Evolutionary conservation across 1,140 invertebrate genomes (phyloP).

Genomic region (Drosophila pseudoobscura): DNA sequence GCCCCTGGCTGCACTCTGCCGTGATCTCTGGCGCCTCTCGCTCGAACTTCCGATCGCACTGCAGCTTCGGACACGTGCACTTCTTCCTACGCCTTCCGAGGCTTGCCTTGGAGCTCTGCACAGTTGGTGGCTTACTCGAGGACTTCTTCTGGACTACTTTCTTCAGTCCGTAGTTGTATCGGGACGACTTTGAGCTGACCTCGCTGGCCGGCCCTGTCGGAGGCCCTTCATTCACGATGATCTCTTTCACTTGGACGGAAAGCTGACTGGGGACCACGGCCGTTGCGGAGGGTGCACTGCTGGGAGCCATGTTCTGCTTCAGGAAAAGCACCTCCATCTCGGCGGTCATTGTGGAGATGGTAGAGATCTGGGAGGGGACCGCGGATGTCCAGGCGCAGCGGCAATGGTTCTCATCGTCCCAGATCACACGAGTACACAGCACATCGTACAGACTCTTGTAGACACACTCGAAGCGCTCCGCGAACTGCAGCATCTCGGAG

Average conservation of each 20-base stretch:
- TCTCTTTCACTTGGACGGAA: no score
- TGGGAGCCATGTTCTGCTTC: background rate
- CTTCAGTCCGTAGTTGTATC: constrained; percentile 14
- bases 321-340: constrained; percentile 53
- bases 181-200: constrained; percentile 13
- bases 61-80: constrained; percentile 50
- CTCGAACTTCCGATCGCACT: constrained; percentile 18
- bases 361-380: background rate
- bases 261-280: no score
- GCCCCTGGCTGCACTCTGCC: constrained; percentile 71
- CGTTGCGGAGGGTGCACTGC: constrained; percentile 10
- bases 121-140: background rate
- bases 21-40: constrained; percentile 39
- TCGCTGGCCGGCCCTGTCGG: no score
- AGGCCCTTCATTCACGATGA: no score
- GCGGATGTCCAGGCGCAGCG: background rate
- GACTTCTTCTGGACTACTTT: background rate
- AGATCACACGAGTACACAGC: constrained; percentile 17
- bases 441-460: constrained; percentile 53
- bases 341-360: background rate
- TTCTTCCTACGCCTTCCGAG: background rate
- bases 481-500: constrained; percentile 55
- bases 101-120: background rate
- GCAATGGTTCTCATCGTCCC: constrained; percentile 8
- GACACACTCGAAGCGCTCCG: constrained; percentile 64